These are phyloP conservation scores for Mus musculus DNA, from an alignment of 2,113 vertebrate genomes.

Conservation along the genomic window DNA sequence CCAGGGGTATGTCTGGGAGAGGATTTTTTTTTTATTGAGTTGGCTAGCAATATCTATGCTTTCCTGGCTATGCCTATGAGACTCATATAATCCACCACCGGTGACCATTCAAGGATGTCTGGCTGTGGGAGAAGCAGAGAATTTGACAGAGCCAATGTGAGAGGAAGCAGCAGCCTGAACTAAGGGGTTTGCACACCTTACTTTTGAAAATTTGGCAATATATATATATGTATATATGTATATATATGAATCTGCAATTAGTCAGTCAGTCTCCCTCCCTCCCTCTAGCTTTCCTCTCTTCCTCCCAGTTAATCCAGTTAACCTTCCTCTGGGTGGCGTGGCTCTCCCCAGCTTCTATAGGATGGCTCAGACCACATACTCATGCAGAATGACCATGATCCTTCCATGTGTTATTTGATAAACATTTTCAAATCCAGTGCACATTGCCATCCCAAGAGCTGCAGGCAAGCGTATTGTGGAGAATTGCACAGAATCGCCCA, in stretches of 20 bases:
- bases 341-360: background rate
- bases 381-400: background rate
- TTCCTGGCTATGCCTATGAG: background rate
- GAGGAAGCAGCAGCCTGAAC: background rate
- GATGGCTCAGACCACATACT: background rate
- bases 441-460: background rate
- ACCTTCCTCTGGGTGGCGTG: background rate
- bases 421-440: background rate
- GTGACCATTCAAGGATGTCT: background rate
- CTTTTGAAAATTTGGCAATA: background rate
- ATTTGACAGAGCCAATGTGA: accelerated
- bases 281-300: accelerated
- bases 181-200: background rate
- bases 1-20: background rate
- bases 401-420: background rate
- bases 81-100: background rate
- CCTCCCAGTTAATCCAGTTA: background rate
- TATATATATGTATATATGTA: too few species aligned
- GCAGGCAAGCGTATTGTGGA: background rate
- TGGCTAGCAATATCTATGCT: background rate
- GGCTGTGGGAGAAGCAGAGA: background rate
- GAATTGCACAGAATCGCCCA: background rate
- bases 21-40: conserved; percentile 46
- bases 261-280: background rate
- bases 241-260: accelerated